Evolutionary conservation across 2,797 vertebrate species (phyloP).

Genomic region (Acridotheres tristis): DNA sequence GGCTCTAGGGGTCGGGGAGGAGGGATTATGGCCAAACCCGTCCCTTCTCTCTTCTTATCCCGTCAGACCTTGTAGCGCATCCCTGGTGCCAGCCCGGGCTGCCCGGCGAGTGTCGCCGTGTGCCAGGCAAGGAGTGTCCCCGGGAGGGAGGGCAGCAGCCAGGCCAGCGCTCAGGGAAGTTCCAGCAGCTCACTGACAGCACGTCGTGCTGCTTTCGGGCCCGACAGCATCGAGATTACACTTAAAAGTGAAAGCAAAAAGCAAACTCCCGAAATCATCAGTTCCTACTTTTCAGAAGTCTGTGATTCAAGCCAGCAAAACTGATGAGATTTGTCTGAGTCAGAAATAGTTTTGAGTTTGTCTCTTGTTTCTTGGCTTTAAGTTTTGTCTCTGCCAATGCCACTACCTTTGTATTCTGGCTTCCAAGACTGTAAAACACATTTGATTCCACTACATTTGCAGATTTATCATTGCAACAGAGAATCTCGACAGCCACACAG

Average conservation of each 20-base stretch:
- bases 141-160: background rate
- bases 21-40: background rate
- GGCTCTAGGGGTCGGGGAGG: background rate
- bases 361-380: background rate
- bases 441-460: background rate
- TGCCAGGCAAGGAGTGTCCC: background rate
- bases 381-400: background rate
- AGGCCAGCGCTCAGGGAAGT: background rate
- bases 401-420: background rate
- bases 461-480: background rate
- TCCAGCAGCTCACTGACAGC: background rate
- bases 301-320: background rate
- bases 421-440: background rate
- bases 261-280: accelerated
- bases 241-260: background rate
- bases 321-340: background rate
- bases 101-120: accelerated
- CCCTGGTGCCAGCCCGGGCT: accelerated
- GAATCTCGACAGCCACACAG: background rate
- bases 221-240: accelerated
- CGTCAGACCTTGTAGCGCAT: background rate
- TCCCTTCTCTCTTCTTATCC: background rate
- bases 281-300: background rate
- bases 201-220: accelerated
- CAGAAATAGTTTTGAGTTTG: background rate